Base-by-base conservation (phyloP, 2,113 vertebrate genomes). In the Fulmarus glacialis region DNA sequence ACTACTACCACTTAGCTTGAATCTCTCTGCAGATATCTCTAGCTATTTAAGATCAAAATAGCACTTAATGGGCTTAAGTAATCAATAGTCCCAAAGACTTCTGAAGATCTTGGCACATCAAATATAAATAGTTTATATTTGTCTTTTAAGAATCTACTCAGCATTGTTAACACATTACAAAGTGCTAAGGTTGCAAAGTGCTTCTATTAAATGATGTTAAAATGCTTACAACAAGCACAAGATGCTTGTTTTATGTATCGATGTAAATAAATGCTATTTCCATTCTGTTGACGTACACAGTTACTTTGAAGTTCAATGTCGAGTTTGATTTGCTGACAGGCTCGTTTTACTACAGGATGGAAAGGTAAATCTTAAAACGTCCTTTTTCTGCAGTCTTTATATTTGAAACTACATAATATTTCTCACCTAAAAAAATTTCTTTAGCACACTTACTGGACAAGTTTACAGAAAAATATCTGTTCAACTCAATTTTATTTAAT, bases 51-150 rank as follows among this genome's bases (percentile, higher is more conserved):
- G 97, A 98, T 98, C 98, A 98, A 98, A 99, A 98, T 94, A 97
- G 89, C 97, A 73, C 91, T 95, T 98, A 98, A 98, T 99, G 98
- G 98, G 59, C 97, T 97, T 95, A 96, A 97, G 90, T 93, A 97
- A 98, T 99, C 98, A 96, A 98, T 99, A 97, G 77, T 96, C 96
- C 97, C 98, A 97, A 98, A 98, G 98, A 97, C 94, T 95, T 98
- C 97, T 97, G 97, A 97, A 73, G 91, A 98, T 98, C 97, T 98
- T 91, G 93, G 82, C 70, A 40, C 93, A 98, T 99, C 91, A 99
- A 99, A 99, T 99, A 99, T 99, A 99, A 98, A 99, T 98, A 78
- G 74, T 91, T 96, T 96, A 55, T 97, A 79, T 98, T 98, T 97
- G 87, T 97, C 88, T 97, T 95, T 96, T 95, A 97, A 97, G 96